These are phyloP conservation scores for Cotesia glomerata DNA, from an alignment of 1,140 invertebrate genomes.

Conservation along the genomic window DNA sequence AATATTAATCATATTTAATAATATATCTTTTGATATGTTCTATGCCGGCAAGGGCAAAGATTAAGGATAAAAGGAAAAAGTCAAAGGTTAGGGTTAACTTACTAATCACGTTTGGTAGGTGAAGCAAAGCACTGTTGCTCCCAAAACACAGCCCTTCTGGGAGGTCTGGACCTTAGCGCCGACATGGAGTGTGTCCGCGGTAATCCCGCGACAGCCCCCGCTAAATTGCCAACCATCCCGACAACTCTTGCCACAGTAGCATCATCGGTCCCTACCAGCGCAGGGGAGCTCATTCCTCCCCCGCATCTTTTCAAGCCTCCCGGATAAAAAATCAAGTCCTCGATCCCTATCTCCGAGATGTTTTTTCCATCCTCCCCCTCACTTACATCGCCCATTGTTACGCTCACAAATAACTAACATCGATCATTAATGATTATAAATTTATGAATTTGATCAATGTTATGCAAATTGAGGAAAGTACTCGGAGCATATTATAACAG, in stretches of 20 bases:
- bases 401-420: too few species aligned
- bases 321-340: slow-evolving; percentile 56
- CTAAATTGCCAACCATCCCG: slow-evolving; percentile 47
- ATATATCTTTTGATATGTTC: too few species aligned
- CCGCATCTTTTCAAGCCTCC: slow-evolving; percentile 64
- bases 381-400: slow-evolving; percentile 52
- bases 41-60: background rate
- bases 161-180: slow-evolving; percentile 74
- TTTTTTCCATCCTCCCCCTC: slow-evolving; percentile 42
- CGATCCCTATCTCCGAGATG: slow-evolving; percentile 5
- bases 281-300: slow-evolving; percentile 63
- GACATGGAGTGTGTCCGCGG: slow-evolving; percentile 81
- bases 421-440: too few species aligned
- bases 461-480: too few species aligned
- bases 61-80: background rate
- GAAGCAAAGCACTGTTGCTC: slow-evolving; percentile 78
- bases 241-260: slow-evolving; percentile 33
- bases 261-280: slow-evolving; percentile 45
- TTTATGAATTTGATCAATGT: too few species aligned
- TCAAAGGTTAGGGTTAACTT: slow-evolving; percentile 58
- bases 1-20: too few species aligned
- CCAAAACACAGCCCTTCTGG: slow-evolving; percentile 74
- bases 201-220: slow-evolving; percentile 58
- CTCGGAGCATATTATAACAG: too few species aligned
- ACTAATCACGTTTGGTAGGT: slow-evolving; percentile 70